A percentile compares a stretch with the other conserved stretches of the same genome.
Evolutionary conservation across 2,888 invertebrate species (phyloP).

Genomic region (Pimpla rufipes): DNA sequence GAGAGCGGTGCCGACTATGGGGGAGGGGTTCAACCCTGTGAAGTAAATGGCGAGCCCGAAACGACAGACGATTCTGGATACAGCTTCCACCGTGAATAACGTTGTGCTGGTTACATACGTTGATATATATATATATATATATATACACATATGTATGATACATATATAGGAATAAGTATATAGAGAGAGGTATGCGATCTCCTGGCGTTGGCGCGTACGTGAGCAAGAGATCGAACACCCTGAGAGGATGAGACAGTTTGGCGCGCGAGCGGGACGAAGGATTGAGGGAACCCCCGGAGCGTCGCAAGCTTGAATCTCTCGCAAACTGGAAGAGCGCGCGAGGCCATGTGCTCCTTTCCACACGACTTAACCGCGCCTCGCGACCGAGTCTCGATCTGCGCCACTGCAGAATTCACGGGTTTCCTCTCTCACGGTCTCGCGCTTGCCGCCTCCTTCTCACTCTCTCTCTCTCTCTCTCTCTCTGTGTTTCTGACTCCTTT

Average conservation of each 20-base stretch:
- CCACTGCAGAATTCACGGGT: conserved; percentile 29
- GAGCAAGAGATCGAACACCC: conserved; percentile 53
- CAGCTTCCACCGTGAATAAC: conserved; percentile 39
- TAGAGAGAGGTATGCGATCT: conserved; percentile 29
- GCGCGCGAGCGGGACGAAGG: conserved; percentile 1
- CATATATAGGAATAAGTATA: neutral
- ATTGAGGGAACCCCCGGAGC: conserved; percentile 53
- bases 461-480: conserved; percentile 3
- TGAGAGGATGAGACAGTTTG: conserved; percentile 38
- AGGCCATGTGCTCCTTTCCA: conserved; percentile 71
- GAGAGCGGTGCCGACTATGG: neutral
- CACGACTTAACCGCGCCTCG: conserved; percentile 70
- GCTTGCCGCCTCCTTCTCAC: neutral
- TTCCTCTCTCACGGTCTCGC: conserved; percentile 7
- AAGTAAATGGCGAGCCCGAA: conserved; percentile 51
- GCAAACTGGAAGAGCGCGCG: conserved; percentile 38
- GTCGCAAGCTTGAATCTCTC: conserved; percentile 67
- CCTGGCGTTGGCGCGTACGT: conserved; percentile 48
- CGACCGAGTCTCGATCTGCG: conserved; percentile 50
- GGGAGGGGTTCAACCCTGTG: neutral
- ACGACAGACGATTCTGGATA: conserved; percentile 49
- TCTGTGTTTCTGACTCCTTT: too few species aligned
- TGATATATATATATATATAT: neutral
- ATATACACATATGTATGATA: neutral
- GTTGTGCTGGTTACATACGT: neutral